These are phyloP conservation scores for Coendou prehensilis DNA, from an alignment of 2,797 vertebrate genomes.

Conservation along the genomic window DNA sequence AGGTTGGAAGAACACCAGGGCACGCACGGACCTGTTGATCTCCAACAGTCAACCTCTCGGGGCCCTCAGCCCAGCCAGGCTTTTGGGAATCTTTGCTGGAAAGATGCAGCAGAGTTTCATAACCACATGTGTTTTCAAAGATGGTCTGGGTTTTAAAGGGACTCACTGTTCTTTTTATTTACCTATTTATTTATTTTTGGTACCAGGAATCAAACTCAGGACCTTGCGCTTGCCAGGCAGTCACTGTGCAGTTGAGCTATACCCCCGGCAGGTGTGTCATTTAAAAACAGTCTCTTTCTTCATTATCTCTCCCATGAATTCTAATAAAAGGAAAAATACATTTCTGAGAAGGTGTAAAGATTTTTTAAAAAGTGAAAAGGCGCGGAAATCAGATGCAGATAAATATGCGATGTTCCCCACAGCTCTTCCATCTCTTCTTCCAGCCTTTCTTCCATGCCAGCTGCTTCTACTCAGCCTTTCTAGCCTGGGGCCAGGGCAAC, in stretches of 20 bases:
- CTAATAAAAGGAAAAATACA: background rate
- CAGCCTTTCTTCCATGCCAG: background rate
- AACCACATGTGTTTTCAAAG: background rate
- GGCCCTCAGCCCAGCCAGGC: background rate
- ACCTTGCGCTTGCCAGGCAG: no score
- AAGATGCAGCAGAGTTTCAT: background rate
- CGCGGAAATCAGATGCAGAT: background rate
- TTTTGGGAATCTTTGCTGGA: background rate
- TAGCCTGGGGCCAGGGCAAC: background rate
- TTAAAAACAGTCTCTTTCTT: slow-evolving; percentile 41
- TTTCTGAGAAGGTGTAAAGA: slow-evolving; percentile 55
- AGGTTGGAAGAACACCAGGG: background rate
- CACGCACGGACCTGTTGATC: background rate
- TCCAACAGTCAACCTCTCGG: background rate
- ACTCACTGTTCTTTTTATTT: background rate
- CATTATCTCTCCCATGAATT: background rate
- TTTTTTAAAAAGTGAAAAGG: background rate
- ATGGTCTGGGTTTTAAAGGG: background rate
- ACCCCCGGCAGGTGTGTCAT: background rate
- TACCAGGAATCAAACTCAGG: no score
- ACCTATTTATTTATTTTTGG: no score
- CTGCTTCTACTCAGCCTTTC: background rate
- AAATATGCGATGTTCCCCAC: background rate
- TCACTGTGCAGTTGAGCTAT: no score
- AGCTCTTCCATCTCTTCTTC: background rate